These are phyloP conservation scores for Prosapia bicincta DNA, from an alignment of 2,888 invertebrate species.

Conservation along the genomic window DNA sequence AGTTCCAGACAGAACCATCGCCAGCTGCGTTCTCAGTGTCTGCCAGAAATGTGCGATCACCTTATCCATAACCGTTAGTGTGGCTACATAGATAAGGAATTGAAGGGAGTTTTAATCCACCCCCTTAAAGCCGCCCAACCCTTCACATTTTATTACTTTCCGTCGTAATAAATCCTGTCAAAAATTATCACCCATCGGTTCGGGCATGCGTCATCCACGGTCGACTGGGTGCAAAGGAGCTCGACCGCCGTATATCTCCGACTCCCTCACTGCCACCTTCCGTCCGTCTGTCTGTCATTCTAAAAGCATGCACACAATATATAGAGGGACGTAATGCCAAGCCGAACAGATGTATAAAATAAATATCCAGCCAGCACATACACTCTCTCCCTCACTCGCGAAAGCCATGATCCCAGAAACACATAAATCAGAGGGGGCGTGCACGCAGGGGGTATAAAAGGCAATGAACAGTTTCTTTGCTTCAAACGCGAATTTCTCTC, in stretches of 20 bases:
- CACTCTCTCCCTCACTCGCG: constrained; percentile 17
- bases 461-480: constrained; percentile 19
- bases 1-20: no score
- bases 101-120: background rate
- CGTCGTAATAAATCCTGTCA: constrained; percentile 30
- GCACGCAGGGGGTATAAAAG: constrained; percentile 6
- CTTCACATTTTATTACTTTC: constrained; percentile 28
- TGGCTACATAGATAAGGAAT: background rate
- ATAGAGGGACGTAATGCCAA: constrained; percentile 64
- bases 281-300: constrained; percentile 42
- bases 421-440: constrained; percentile 17
- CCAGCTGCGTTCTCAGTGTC: no score
- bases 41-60: no score
- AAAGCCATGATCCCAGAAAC: constrained; percentile 3
- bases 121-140: background rate
- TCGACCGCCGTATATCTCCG: constrained; percentile 11
- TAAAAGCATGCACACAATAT: constrained; percentile 59
- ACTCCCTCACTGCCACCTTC: constrained; percentile 12
- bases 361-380: constrained; percentile 47
- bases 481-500: background rate
- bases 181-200: constrained; percentile 23
- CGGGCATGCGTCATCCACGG: constrained; percentile 20
- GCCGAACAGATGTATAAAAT: constrained; percentile 58
- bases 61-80: background rate
- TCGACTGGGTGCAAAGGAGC: constrained; percentile 3